Conservation (phyloP, 2,113 vertebrate genomes). For the Ictalurus punctatus region DNA sequence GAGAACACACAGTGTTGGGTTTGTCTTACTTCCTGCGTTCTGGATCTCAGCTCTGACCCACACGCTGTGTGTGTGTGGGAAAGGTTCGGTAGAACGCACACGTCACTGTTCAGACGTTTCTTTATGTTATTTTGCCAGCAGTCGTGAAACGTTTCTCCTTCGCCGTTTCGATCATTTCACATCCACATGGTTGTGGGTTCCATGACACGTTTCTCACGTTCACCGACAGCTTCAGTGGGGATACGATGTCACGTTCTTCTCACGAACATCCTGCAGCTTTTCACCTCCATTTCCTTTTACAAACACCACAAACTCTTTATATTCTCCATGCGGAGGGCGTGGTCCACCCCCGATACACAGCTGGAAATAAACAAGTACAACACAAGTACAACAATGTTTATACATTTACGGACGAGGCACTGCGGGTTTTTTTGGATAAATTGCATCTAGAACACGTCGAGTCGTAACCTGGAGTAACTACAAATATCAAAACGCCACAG, state of each 20-base stretch:
- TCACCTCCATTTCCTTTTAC: no score
- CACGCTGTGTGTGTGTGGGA: neutral
- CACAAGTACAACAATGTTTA: no score
- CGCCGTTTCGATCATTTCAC: neutral
- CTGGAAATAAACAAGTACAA: no score
- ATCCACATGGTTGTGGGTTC: neutral
- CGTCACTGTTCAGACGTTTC: neutral
- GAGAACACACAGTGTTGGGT: neutral
- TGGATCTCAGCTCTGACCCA: neutral
- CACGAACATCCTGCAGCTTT: neutral
- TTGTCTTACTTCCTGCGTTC: neutral
- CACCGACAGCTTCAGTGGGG: neutral
- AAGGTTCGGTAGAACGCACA: neutral
- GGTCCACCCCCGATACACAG: no score
- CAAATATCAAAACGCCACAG: no score
- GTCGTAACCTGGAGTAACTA: no score
- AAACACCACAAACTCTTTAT: no score
- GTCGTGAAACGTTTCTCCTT: neutral
- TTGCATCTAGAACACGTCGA: no score
- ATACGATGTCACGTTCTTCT: neutral
- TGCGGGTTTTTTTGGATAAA: no score
- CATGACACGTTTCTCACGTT: neutral
- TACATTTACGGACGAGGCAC: no score
- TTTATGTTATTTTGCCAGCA: neutral
- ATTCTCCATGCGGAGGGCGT: no score